phyloP scores from a whole-genome alignment of 92 coral and sea anemone species.

The Parazoanthus darwini region DNA sequence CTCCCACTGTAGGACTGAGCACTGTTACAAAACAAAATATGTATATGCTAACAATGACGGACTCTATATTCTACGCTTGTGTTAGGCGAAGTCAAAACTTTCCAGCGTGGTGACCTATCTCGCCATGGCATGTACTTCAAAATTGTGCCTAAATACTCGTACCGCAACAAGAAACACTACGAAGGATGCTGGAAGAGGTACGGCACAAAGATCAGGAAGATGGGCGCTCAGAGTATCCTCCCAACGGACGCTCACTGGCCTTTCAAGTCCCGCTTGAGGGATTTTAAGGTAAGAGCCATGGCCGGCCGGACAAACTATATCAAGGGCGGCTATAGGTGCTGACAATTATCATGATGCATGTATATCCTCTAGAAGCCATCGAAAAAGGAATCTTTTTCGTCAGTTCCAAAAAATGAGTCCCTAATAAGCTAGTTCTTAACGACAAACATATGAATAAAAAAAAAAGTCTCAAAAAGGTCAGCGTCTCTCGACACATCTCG shows the following conservation, averaged over 20 bases:
- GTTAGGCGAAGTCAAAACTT: conserved; percentile 87
- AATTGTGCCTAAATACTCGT: conserved; percentile 87
- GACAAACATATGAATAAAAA: no score
- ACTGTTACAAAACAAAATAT: no score
- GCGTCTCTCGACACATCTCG: no score
- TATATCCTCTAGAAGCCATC: no score
- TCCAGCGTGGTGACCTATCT: conserved; percentile 92
- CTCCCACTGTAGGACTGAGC: no score
- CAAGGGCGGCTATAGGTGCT: no score
- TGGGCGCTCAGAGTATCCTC: conserved; percentile 86
- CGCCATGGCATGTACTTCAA: conserved; percentile 93
- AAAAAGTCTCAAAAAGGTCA: no score
- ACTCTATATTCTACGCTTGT: not conserved
- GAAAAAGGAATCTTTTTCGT: no score
- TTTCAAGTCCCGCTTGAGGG: conserved; percentile 76
- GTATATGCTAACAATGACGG: no score
- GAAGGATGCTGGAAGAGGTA: conserved; percentile 92
- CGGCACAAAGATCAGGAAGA: conserved; percentile 70
- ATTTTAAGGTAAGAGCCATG: conserved; percentile 75
- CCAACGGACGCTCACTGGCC: conserved; percentile 96
- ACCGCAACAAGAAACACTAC: conserved; percentile 70
- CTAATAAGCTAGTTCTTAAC: no score
- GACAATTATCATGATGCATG: no score
- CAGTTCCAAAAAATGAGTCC: no score
- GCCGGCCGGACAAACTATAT: not conserved